Evolutionary conservation across 2,113 vertebrate genomes (phyloP).

Genomic region (Thermophis baileyi): DNA sequence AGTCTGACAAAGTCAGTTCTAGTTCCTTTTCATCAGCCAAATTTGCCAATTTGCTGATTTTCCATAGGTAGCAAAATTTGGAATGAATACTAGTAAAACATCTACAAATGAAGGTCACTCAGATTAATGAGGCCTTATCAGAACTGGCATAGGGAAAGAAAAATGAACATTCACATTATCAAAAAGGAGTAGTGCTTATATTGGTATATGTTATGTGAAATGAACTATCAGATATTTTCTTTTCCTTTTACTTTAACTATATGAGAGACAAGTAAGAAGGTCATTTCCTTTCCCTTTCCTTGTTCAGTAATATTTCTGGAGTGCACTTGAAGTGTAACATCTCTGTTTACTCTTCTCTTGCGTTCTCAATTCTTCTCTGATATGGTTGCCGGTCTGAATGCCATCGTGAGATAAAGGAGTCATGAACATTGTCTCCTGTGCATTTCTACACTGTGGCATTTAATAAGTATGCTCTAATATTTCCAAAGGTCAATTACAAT

Average conservation of each 20-base stretch:
- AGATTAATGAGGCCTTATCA: background rate
- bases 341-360: background rate
- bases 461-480: conserved; percentile 21
- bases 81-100: background rate
- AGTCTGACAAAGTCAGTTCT: background rate
- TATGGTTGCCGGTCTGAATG: conserved; percentile 5
- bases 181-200: background rate
- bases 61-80: background rate
- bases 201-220: background rate
- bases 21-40: background rate
- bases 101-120: background rate
- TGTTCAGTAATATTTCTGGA: conserved; percentile 9
- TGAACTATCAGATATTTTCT: background rate
- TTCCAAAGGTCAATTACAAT: conserved; percentile 27
- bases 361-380: background rate
- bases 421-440: background rate
- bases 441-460: conserved; percentile 15
- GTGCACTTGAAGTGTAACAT: background rate
- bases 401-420: background rate
- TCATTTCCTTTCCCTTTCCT: background rate
- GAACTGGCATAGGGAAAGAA: background rate
- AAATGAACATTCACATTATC: background rate
- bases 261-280: background rate
- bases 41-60: background rate
- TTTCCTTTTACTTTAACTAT: background rate